Percentiles rank a stretch among this genome's conserved stretches.
These are phyloP conservation scores for Fistularia tabacaria DNA, from an alignment of 2,797 vertebrate genomes.

Conservation along the genomic window DNA sequence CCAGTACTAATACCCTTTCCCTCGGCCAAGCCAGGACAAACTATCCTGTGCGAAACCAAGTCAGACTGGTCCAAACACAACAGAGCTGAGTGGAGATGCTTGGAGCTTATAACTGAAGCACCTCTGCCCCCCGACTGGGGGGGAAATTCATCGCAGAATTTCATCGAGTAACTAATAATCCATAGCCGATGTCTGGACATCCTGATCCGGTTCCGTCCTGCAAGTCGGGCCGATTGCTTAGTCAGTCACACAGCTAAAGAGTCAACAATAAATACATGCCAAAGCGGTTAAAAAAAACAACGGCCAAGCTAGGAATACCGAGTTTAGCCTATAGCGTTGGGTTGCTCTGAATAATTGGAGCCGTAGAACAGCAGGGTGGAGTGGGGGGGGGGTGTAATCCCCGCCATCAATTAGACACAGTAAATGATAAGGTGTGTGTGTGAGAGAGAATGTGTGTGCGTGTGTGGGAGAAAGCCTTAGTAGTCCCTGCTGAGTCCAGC, in stretches of 20 bases:
- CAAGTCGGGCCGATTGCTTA: constrained; percentile 2
- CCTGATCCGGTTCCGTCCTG: constrained; percentile 3
- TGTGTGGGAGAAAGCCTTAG: constrained; percentile 21
- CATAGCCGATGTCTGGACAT: no score
- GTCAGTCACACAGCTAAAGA: constrained; percentile 7
- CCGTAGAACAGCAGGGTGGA: constrained; percentile 53
- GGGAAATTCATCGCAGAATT: background rate
- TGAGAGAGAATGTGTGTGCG: constrained; percentile 11
- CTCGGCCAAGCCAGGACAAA: constrained; percentile 49
- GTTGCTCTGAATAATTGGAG: constrained; percentile 24
- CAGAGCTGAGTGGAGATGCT: constrained; percentile 33
- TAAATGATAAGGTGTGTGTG: constrained; percentile 25
- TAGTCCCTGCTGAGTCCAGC: constrained; percentile 46
- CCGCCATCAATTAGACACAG: constrained; percentile 58
- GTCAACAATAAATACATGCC: background rate
- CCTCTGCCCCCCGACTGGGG: background rate
- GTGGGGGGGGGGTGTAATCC: constrained; percentile 60
- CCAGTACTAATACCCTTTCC: constrained; percentile 52
- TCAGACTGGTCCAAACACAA: constrained; percentile 46
- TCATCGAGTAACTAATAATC: no score
- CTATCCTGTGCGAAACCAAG: constrained; percentile 47
- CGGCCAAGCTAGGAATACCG: background rate
- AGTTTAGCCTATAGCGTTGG: constrained; percentile 13
- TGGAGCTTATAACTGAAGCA: constrained; percentile 23
- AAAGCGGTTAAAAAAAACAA: constrained; percentile 3